These are phyloP conservation scores for Mustela lutreola DNA, from an alignment of 2,113 vertebrate species.

Conservation along the genomic window DNA sequence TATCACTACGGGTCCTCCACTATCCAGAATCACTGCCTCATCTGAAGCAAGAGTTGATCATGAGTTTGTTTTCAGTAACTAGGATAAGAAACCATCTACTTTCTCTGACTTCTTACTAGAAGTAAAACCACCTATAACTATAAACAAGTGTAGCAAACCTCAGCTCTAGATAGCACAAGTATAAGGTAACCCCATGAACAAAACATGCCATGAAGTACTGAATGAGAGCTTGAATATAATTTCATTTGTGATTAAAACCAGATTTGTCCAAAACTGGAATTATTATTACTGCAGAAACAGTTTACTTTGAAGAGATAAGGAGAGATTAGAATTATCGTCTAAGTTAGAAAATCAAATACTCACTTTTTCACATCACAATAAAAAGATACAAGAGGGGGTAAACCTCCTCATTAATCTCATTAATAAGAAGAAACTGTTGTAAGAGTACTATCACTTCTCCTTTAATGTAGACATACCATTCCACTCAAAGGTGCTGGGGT, in stretches of 20 bases:
- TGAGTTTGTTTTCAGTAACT: constrained; percentile 7
- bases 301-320: not conserved
- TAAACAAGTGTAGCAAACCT: not conserved
- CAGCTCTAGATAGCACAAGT: not conserved
- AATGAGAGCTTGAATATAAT: not conserved
- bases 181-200: not conserved
- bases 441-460: not conserved
- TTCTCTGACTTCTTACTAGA: not conserved
- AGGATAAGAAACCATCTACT: not conserved
- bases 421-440: not conserved
- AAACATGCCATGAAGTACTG: not conserved
- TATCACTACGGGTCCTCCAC: not conserved
- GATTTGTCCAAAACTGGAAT: not conserved
- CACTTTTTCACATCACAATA: constrained; percentile 8
- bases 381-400: not conserved
- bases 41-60: not conserved
- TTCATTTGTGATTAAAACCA: constrained; percentile 35
- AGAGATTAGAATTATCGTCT: not conserved
- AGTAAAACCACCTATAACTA: not conserved
- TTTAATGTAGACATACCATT: constrained; percentile 91
- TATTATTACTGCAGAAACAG: not conserved
- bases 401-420: not conserved
- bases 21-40: not conserved
- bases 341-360: constrained; percentile 11
- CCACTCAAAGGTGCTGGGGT: constrained; percentile 96